Evolutionary conservation across 2,797 vertebrate genomes (phyloP).

Genomic region (Anas capensis): DNA sequence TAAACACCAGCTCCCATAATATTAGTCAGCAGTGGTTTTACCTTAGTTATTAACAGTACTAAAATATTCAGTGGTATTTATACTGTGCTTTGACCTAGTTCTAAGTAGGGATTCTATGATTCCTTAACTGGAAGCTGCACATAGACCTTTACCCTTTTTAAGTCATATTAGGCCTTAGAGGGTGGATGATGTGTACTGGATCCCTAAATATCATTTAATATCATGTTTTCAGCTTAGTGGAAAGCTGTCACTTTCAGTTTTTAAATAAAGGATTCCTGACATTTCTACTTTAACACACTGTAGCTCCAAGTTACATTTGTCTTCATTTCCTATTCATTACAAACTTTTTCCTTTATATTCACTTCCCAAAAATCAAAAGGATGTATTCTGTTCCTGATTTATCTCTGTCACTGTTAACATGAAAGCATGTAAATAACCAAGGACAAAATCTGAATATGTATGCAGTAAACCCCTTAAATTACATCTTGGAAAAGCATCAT

Average conservation of each 20-base stretch:
- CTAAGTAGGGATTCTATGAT: background rate
- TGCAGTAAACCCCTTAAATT: background rate
- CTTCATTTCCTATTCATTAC: background rate
- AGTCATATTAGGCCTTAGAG: background rate
- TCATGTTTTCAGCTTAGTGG: accelerated
- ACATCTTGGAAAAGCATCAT: background rate
- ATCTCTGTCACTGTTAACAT: background rate
- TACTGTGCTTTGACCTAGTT: background rate
- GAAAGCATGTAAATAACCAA: background rate
- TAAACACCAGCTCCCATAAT: background rate
- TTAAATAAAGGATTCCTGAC: background rate
- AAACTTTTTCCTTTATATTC: background rate
- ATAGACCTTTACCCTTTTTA: background rate
- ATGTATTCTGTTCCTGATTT: background rate
- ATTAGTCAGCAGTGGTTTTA: background rate
- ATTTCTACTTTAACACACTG: background rate
- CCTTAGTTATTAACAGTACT: background rate
- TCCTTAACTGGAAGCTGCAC: background rate
- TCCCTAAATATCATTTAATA: background rate
- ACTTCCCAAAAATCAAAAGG: background rate
- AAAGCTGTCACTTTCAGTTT: background rate
- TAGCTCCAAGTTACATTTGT: accelerated
- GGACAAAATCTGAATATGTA: background rate
- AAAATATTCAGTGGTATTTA: conserved; percentile 7
- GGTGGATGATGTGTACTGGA: background rate